These are phyloP conservation scores for Ambastaia sidthimunki DNA, from an alignment of 2,797 vertebrate species.

Conservation along the genomic window DNA sequence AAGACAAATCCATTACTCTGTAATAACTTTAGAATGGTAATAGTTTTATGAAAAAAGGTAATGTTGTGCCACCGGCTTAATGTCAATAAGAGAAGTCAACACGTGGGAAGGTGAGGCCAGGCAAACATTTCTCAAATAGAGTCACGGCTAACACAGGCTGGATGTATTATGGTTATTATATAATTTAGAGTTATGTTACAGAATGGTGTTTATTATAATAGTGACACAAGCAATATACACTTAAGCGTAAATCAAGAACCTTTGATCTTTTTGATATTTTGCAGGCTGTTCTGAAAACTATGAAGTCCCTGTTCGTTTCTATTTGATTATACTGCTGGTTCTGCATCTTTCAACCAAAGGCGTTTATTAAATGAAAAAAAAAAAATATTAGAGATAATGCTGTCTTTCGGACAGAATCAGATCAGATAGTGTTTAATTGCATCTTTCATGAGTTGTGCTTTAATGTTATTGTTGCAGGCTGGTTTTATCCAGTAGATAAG, in stretches of 20 bases:
- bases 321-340: slow-evolving; percentile 9
- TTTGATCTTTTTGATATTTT: not conserved
- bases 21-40: slow-evolving; percentile 58
- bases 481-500: slow-evolving; percentile 77
- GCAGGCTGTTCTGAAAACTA: not conserved
- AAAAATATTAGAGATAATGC: slow-evolving; percentile 8
- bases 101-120: slow-evolving; percentile 16
- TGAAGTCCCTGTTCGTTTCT: not conserved
- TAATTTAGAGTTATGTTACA: not conserved
- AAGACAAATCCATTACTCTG: slow-evolving; percentile 52
- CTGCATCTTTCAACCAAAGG: slow-evolving; percentile 46
- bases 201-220: not conserved
- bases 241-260: no score
- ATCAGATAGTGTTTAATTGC: slow-evolving; percentile 81
- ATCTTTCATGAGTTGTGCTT: slow-evolving; percentile 73
- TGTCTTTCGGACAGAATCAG: slow-evolving; percentile 62
- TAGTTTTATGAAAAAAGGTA: slow-evolving; percentile 44
- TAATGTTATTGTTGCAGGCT: slow-evolving; percentile 77
- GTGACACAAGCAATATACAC: not conserved
- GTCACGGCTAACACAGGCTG: not conserved
- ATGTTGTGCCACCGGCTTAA: slow-evolving; percentile 7
- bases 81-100: slow-evolving; percentile 23
- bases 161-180: not conserved
- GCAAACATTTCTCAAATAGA: not conserved
- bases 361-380: slow-evolving; percentile 46